Conservation (phyloP, 2,888 invertebrate species). For the Athripsodes cinereus region DNA sequence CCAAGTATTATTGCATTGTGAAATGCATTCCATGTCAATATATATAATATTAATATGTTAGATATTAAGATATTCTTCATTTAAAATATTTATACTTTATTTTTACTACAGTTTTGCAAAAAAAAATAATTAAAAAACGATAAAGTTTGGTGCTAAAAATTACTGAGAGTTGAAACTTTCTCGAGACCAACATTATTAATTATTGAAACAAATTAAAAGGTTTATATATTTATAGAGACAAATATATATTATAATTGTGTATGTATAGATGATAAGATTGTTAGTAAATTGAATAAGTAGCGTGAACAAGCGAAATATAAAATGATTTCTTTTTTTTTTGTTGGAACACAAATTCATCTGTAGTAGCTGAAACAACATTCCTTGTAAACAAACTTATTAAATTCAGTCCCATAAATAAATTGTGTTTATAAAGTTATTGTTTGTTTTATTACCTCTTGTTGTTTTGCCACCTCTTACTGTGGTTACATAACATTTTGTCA, state of each 20-base stretch:
- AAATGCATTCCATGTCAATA: conserved; percentile 27
- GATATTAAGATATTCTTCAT: conserved; percentile 16
- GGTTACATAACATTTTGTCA: too few species aligned
- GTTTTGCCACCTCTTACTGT: too few species aligned
- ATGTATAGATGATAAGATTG: conserved; percentile 12
- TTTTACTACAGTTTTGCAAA: conserved; percentile 16
- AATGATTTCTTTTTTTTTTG: too few species aligned
- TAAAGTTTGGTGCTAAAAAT: conserved; percentile 26
- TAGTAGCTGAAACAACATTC: too few species aligned
- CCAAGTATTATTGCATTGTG: conserved; percentile 21
- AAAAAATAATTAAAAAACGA: neutral
- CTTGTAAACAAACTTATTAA: too few species aligned
- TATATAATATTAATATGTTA: conserved; percentile 20
- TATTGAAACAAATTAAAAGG: too few species aligned
- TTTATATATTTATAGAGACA: conserved; percentile 1
- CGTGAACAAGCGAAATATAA: neutral
- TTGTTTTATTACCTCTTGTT: too few species aligned
- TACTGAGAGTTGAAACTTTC: conserved; percentile 18
- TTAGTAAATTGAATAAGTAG: neutral
- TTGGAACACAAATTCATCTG: too few species aligned
- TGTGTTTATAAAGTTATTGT: too few species aligned
- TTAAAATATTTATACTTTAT: conserved; percentile 17
- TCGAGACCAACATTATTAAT: conserved; percentile 24
- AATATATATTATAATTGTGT: neutral
- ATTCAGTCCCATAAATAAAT: too few species aligned